Base-by-base conservation (phyloP, 2,113 vertebrate genomes). In the Psittacara wagleri region DNA sequence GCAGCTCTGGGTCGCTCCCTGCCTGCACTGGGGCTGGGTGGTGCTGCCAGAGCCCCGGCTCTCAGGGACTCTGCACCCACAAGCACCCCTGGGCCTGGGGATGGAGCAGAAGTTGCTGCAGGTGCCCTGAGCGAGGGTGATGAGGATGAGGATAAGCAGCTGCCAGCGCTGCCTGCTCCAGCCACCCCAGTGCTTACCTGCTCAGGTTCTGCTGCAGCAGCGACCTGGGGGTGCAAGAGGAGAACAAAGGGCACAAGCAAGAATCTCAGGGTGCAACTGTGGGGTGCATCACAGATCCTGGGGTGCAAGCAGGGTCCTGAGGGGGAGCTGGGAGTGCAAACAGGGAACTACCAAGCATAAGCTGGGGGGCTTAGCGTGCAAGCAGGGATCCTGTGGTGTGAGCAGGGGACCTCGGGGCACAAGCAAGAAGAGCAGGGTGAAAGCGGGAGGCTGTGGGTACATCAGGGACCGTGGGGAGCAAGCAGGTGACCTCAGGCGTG, bases 181-280 rank as follows among this genome's bases (percentile, higher is more conserved):
- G 35, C 3, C n/a, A 14, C 78, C 39, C 5, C 51, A 16, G 25
- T 6, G 63, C 96, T 95, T 94, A 96, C 96, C 96, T 95, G 93
- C 77, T 81, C 4, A 37, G 61, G 51, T 22, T 16, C 52, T 46
- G 48, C 2, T 67, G 6, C 57, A 10, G 28, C 2, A 23, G 52
- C 51, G 39, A 31, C 25, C 17, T 19, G 4, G 6, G 66, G 52
- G 57, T 14, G 35, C 46, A 17, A 35, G n/a, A 5, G 5, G 22
- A 33, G 25, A 25, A 6, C 22, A 18, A 18, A 54, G 70, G 37
- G 17, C 39, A 48, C 29, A 49, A 37, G 20, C 19, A 17, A 16
- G 35, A 25, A 5, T 23, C 57, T 59, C 33, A 59, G 57, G 57
- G 20, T 59, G 20, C 57, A n/a, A 15, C 20, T n/a, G 57, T n/a